A percentile compares a stretch with the other conserved stretches of the same genome.
These are phyloP conservation scores for Epizoanthus illoricatus DNA, from an alignment of 92 coral and sea anemone species.

Conservation along the genomic window DNA sequence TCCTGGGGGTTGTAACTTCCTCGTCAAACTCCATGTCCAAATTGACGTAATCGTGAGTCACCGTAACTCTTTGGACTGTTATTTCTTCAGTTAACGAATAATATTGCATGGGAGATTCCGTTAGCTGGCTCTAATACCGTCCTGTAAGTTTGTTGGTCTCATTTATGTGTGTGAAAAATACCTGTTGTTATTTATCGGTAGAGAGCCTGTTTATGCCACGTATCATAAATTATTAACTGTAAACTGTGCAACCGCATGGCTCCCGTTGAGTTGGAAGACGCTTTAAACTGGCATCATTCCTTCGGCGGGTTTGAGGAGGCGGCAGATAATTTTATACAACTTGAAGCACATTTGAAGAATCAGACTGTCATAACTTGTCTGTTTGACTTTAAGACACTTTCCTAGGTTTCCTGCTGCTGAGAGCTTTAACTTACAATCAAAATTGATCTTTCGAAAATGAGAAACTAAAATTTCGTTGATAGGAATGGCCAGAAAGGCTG, in stretches of 20 bases:
- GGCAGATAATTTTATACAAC: neutral
- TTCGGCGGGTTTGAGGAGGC: neutral
- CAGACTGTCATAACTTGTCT: neutral
- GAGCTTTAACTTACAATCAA: too few relatives aligned
- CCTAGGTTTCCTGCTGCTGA: too few relatives aligned
- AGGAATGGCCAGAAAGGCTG: conserved; percentile 67
- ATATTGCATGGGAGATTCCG: conserved; percentile 29
- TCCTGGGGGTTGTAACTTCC: conserved; percentile 5
- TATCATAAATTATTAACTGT: conserved; percentile 18
- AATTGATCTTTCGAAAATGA: too few relatives aligned
- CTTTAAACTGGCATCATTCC: neutral
- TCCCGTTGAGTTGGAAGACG: neutral
- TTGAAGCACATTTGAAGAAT: neutral
- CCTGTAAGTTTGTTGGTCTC: neutral
- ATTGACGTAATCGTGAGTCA: conserved; percentile 10
- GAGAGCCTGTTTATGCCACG: conserved; percentile 12
- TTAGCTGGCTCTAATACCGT: conserved; percentile 5
- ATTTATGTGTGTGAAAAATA: neutral
- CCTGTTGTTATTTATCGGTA: conserved; percentile 16
- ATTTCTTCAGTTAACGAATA: conserved; percentile 36
- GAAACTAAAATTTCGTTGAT: neutral
- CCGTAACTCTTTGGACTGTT: conserved; percentile 15
- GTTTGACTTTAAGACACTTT: too few relatives aligned
- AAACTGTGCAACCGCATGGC: neutral
- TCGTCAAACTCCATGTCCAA: conserved; percentile 41